Evolutionary conservation across 2,888 invertebrate species (phyloP).

Genomic region (Leptopterna dolabrata): DNA sequence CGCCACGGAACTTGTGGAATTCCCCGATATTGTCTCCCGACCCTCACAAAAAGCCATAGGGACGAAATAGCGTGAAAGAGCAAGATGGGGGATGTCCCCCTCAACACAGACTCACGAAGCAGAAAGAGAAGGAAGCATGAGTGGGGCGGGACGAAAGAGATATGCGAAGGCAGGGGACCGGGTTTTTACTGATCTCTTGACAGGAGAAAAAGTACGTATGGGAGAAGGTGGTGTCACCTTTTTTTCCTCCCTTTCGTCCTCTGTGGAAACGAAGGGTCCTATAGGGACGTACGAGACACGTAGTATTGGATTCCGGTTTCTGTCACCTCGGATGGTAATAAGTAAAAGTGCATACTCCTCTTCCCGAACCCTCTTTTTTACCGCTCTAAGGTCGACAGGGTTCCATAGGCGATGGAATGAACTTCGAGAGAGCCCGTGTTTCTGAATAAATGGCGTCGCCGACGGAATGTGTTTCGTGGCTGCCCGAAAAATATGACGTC

Average conservation of each 20-base stretch:
- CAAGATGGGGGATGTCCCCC: background rate
- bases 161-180: background rate
- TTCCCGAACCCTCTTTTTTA: background rate
- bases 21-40: background rate
- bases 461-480: too few relatives aligned
- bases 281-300: conserved; percentile 11
- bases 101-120: background rate
- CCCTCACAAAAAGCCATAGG: background rate
- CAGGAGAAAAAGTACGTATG: background rate
- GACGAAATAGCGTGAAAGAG: background rate
- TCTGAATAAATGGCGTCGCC: background rate
- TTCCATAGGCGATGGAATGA: background rate
- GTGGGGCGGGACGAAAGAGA: background rate
- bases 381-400: background rate
- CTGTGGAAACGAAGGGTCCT: background rate
- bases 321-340: background rate
- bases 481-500: too few relatives aligned
- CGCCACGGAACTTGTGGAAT: background rate
- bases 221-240: background rate
- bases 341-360: background rate
- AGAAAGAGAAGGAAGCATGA: background rate
- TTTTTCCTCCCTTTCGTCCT: background rate
- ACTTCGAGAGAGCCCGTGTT: background rate
- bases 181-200: background rate
- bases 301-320: conserved; percentile 7